phyloP scores from a whole-genome alignment of 2,113 vertebrate species.

The Leiothrix lutea region DNA sequence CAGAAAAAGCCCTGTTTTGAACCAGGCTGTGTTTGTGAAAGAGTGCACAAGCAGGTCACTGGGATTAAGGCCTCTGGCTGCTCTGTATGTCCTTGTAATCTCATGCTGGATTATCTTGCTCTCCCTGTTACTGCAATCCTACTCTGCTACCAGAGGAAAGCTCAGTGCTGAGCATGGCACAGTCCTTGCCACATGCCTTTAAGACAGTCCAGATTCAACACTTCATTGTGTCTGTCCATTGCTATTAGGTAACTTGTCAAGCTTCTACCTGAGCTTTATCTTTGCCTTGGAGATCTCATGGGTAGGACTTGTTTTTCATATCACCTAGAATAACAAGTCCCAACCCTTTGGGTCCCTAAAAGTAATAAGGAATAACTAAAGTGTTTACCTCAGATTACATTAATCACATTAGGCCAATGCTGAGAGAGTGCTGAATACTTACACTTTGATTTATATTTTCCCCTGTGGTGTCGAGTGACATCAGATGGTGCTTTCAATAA shows the following conservation, averaged over 20 bases:
- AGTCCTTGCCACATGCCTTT: background rate
- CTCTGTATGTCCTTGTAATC: background rate
- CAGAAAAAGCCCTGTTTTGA: background rate
- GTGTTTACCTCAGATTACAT: slow-evolving; percentile 30
- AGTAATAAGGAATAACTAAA: slow-evolving; percentile 17
- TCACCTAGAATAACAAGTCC: slow-evolving; percentile 26
- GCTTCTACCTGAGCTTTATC: slow-evolving; percentile 3
- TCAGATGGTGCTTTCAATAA: slow-evolving; percentile 16
- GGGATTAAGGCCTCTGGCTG: rapidly evolving
- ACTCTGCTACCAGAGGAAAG: background rate
- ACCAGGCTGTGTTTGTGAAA: background rate
- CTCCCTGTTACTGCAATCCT: background rate
- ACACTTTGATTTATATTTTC: slow-evolving; percentile 39
- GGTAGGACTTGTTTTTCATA: slow-evolving; percentile 18
- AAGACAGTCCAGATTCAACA: background rate
- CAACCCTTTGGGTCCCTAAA: background rate
- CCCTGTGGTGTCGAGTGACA: background rate
- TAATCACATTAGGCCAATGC: slow-evolving; percentile 2
- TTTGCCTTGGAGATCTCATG: slow-evolving; percentile 8
- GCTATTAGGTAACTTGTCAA: slow-evolving; percentile 19
- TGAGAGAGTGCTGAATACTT: slow-evolving; percentile 58
- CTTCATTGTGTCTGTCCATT: background rate
- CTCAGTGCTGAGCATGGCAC: background rate
- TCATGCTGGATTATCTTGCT: background rate
- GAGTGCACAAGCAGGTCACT: background rate